phyloP scores from a whole-genome alignment of 2,797 vertebrate genomes.

The Crypturellus tataupa region DNA sequence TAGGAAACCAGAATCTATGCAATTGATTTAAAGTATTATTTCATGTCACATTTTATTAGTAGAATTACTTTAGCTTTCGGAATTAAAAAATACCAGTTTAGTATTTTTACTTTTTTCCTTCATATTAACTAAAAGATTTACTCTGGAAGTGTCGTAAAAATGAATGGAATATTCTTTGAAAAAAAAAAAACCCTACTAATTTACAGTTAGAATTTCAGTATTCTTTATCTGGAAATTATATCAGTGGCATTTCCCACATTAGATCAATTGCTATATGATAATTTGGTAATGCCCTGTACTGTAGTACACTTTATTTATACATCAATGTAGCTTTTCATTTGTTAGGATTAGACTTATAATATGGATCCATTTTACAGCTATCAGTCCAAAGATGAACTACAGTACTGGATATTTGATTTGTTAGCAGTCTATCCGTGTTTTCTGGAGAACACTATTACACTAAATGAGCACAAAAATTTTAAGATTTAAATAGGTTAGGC shows the following conservation, averaged over 20 bases:
- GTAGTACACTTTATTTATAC: background rate
- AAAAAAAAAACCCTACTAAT: background rate
- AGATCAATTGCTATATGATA: background rate
- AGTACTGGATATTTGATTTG: background rate
- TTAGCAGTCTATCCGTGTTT: background rate
- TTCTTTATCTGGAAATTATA: background rate
- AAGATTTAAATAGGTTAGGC: background rate
- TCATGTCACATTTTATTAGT: background rate
- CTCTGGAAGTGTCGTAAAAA: background rate
- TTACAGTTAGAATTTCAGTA: background rate
- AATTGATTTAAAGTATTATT: background rate
- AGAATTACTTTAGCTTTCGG: background rate
- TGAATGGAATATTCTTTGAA: fast-evolving
- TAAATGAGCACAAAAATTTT: background rate
- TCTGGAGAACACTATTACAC: background rate
- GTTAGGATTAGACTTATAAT: background rate
- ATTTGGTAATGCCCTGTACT: background rate
- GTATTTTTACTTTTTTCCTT: background rate
- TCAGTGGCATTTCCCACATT: background rate
- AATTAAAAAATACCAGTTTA: background rate
- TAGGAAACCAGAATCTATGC: background rate
- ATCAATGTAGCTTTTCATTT: background rate
- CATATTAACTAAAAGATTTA: background rate
- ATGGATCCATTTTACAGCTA: background rate
- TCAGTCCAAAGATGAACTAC: background rate